Base-by-base conservation (phyloP, 92 coral and sea anemone species). In the Epizoanthus rinbou region DNA sequence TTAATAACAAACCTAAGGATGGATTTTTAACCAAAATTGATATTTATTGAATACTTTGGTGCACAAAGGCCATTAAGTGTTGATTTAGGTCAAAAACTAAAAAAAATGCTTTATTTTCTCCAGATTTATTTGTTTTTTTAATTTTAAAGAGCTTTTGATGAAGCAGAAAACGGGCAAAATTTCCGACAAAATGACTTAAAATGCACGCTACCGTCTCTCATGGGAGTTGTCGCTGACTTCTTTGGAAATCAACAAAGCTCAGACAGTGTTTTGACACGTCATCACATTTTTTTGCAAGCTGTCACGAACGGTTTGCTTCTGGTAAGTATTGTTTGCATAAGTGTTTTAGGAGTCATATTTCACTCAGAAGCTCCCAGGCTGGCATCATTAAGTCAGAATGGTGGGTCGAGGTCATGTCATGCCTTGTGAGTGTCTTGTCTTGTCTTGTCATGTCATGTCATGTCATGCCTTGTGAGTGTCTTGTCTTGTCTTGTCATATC, bases 341-440 rank as follows among this genome's bases (percentile, higher is more conserved):
- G 74, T 69, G 74, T 69, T 69, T 69, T 69, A 69, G 74, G 74
- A 69, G 74, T 69, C 74, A 69, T 16, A 69, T 69, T 69, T 69
- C 74, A 69, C 74, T 74, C 80, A 74, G 80, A 74, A 74, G 80
- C 80, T 74, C 80, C 15, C 80, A 72, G 76, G 76, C 76, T 72
- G 76, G 76, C 76, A 72, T 72, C 47, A 41, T 69, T 69, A 69
- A 69, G 75, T 69, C 75, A 69, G 75, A 69, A 69, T 69, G 75
- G 75, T 72, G 76, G 76, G 76, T 72, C 76, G 80, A 74, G 80
- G 80, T 52, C 6, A 5, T 57, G 64, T 57, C 64, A 6, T n/a
- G n/a, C n/a, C n/a, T n/a, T n/a, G n/a, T n/a, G n/a, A n/a, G n/a
- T n/a, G n/a, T n/a, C n/a, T n/a, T n/a, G n/a, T n/a, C n/a, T n/a